These are phyloP conservation scores for Piscicola geometra DNA, from an alignment of 2,888 invertebrate genomes.

Conservation along the genomic window DNA sequence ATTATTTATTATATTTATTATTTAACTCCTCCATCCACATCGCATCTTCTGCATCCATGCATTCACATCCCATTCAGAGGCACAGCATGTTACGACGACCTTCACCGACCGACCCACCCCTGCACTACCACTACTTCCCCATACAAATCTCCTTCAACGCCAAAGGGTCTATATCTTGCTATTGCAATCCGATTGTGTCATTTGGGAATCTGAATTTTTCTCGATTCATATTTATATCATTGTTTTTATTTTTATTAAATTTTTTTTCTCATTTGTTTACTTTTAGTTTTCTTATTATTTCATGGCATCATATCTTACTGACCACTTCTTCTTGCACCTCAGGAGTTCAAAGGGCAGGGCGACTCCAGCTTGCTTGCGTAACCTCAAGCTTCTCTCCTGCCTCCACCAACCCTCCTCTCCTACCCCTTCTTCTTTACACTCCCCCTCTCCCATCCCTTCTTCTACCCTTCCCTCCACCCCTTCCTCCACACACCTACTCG, in stretches of 20 bases:
- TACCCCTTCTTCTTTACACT: too few species aligned
- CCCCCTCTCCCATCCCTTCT: too few species aligned
- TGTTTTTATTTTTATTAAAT: not conserved
- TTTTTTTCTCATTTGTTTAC: not conserved
- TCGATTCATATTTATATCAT: not conserved
- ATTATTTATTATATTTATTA: too few species aligned
- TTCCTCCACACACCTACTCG: too few species aligned
- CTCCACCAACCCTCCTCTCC: not conserved
- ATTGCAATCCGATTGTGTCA: not conserved
- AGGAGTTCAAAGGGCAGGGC: slow-evolving; percentile 1
- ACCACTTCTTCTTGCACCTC: too few species aligned
- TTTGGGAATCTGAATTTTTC: not conserved
- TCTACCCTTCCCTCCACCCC: too few species aligned
- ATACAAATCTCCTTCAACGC: not conserved
- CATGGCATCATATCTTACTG: too few species aligned
- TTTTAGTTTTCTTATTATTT: not conserved
- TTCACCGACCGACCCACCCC: not conserved
- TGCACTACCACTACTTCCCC: not conserved
- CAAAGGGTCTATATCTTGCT: too few species aligned
- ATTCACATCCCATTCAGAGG: too few species aligned
- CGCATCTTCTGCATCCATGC: too few species aligned
- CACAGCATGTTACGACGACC: too few species aligned
- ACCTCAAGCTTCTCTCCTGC: slow-evolving; percentile 3
- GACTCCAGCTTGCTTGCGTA: not conserved
- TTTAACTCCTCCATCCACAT: too few species aligned